Conservation (phyloP, 2,888 invertebrate genomes). For the Philopedon plagiatum region DNA sequence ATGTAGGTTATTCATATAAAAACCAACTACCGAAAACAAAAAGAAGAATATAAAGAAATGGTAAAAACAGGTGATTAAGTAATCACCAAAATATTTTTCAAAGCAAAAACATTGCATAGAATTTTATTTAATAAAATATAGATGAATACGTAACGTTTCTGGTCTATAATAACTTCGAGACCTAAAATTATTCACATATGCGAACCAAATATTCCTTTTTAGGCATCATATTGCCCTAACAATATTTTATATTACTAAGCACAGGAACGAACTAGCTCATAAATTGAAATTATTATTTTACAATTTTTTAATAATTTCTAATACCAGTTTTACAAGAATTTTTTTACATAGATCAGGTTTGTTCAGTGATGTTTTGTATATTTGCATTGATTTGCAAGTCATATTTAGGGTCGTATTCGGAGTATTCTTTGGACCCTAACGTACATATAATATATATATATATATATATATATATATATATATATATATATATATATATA, state of each 20-base stretch:
- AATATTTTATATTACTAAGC: slow-evolving; percentile 44
- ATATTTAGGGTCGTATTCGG: no score
- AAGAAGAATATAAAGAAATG: neutral
- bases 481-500: no score
- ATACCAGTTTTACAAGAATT: slow-evolving; percentile 3
- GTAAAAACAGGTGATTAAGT: slow-evolving; percentile 4
- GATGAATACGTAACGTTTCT: slow-evolving; percentile 41
- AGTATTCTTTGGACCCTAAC: no score
- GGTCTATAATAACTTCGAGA: slow-evolving; percentile 46
- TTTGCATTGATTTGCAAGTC: no score
- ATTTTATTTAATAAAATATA: slow-evolving; percentile 48
- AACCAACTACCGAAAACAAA: slow-evolving; percentile 19
- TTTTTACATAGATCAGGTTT: neutral
- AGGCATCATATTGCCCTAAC: slow-evolving; percentile 39
- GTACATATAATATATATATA: no score
- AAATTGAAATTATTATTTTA: slow-evolving; percentile 13
- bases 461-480: no score
- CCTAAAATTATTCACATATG: slow-evolving; percentile 39
- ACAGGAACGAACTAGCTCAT: slow-evolving; percentile 39
- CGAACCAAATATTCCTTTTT: slow-evolving; percentile 45
- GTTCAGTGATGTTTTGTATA: no score
- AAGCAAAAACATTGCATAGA: slow-evolving; percentile 44
- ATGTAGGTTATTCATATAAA: slow-evolving; percentile 35
- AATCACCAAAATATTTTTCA: slow-evolving; percentile 26
- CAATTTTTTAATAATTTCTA: neutral